phyloP scores from a whole-genome alignment of 2,888 invertebrate genomes.

The Myopa tessellatipennis region DNA sequence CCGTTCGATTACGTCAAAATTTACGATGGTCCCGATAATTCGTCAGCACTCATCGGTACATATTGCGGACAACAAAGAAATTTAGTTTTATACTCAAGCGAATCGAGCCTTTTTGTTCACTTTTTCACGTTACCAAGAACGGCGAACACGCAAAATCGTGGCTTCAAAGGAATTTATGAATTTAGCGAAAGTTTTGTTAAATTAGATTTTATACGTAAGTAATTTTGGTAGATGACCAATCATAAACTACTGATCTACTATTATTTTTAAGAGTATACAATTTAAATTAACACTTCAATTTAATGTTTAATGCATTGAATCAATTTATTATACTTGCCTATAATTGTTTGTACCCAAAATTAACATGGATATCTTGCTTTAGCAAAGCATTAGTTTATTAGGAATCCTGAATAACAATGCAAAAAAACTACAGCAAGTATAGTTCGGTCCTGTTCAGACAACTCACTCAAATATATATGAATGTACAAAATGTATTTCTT shows the following conservation, averaged over 20 bases:
- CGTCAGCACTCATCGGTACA: conserved; percentile 91
- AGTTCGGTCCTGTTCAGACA: no score
- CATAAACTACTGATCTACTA: neutral
- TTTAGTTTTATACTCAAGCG: conserved; percentile 94
- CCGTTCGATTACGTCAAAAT: conserved; percentile 98
- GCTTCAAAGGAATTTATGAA: conserved; percentile 98
- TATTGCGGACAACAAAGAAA: conserved; percentile 98
- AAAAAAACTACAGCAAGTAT: no score
- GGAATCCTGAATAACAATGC: no score
- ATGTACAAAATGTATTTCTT: no score
- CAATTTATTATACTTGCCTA: no score
- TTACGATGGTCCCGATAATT: conserved; percentile 92
- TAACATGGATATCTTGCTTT: no score
- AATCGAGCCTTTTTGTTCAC: conserved; percentile 88
- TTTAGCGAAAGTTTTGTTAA: conserved; percentile 99
- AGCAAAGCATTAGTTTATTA: no score
- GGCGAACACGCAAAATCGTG: conserved; percentile 96
- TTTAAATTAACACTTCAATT: no score
- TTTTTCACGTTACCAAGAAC: conserved; percentile 92
- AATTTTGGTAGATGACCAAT: conserved; percentile 33
- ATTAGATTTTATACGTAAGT: conserved; percentile 81
- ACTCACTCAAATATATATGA: no score
- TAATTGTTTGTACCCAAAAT: no score
- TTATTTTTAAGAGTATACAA: no score
- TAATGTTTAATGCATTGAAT: no score